A percentile compares a stretch with the other conserved stretches of the same genome.
Evolutionary conservation across 2,113 vertebrate genomes (phyloP).

Genomic region (Paramisgurnus dabryanus): DNA sequence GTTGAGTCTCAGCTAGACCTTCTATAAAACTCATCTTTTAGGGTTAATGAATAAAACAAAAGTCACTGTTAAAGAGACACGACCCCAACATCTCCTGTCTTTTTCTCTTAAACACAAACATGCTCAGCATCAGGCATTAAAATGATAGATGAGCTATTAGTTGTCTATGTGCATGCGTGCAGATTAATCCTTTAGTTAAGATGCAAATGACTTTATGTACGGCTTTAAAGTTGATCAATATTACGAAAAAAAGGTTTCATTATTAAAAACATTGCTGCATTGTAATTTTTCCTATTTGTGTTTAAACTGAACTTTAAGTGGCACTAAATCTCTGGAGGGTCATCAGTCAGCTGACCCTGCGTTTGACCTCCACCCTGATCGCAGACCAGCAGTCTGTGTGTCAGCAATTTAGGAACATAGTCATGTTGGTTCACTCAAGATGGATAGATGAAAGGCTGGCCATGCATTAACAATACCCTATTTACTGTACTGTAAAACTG

Average conservation of each 20-base stretch:
- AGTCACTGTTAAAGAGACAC: conserved; percentile 39
- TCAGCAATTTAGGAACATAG: background rate
- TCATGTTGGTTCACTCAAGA: background rate
- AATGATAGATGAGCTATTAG: conserved; percentile 11
- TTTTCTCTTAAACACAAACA: background rate
- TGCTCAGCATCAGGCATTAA: conserved; percentile 3
- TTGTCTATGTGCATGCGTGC: background rate
- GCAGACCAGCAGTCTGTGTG: background rate
- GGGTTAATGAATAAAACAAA: conserved; percentile 48
- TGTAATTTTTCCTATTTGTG: background rate
- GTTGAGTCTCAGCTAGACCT: conserved; percentile 31
- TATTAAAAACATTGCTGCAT: background rate
- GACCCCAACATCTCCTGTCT: background rate
- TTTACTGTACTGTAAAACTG: too few species aligned
- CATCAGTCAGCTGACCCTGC: conserved; percentile 28
- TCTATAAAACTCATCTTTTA: conserved; percentile 40
- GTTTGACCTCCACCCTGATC: conserved; percentile 24
- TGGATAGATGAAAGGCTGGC: background rate
- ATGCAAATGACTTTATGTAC: background rate
- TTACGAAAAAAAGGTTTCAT: background rate
- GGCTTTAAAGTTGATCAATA: background rate
- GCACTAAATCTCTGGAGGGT: conserved; percentile 13
- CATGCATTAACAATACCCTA: background rate
- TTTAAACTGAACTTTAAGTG: background rate
- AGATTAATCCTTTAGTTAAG: background rate